Evolutionary conservation across 2,113 vertebrate genomes (phyloP).

Genomic region (Poeciliopsis turrubarensis): DNA sequence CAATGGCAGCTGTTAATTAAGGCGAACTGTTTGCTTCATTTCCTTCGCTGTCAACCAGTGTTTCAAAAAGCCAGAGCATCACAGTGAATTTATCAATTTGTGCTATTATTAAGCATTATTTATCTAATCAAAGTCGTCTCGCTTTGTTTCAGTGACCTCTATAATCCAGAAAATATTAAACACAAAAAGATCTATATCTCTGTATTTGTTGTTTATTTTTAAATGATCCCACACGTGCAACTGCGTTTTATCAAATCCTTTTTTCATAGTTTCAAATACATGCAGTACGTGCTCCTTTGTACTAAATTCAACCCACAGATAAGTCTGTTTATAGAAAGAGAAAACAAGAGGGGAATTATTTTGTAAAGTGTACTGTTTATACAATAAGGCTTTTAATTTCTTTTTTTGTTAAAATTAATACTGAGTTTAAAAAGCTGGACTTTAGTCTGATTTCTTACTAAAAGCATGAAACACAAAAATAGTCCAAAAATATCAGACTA

Average conservation of each 20-base stretch:
- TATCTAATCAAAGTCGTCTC: not conserved
- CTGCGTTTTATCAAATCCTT: not conserved
- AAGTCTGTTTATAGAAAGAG: not conserved
- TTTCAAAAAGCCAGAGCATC: conserved; percentile 13
- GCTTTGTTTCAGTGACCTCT: conserved; percentile 7
- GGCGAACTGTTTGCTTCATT: not conserved
- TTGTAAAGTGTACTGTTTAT: not conserved
- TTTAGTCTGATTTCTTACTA: too few relatives aligned
- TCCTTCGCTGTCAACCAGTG: conserved; percentile 8
- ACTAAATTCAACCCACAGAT: not conserved
- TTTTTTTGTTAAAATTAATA: too few relatives aligned
- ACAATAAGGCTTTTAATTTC: not conserved
- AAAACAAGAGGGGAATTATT: not conserved
- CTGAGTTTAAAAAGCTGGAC: too few relatives aligned
- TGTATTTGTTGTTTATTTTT: not conserved
- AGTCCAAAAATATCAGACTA: not conserved
- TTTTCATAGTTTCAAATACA: not conserved
- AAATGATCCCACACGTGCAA: not conserved
- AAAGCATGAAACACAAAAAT: too few relatives aligned
- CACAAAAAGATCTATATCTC: not conserved
- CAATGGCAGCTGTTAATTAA: conserved; percentile 19
- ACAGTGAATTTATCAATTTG: conserved; percentile 1
- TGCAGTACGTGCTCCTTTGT: not conserved
- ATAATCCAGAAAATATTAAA: conserved; percentile 10
- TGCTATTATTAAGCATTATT: conserved; percentile 3